A percentile compares a stretch with the other conserved stretches of the same genome.
Conservation (phyloP, 2,888 invertebrate species). For the Pollenia amentaria region DNA sequence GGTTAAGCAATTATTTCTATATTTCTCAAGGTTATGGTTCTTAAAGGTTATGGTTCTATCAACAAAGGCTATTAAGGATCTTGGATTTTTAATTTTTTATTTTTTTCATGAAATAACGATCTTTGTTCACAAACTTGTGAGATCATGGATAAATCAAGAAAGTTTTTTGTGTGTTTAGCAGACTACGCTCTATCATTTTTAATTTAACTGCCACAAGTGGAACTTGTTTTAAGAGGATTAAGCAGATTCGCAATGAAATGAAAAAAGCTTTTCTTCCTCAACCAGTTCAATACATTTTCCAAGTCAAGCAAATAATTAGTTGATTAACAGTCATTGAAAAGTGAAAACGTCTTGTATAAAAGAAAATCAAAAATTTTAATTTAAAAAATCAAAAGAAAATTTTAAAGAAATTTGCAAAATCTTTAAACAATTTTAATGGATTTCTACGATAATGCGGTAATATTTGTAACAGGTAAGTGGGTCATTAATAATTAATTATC, state of each 20-base stretch:
- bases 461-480: slow-evolving; percentile 81
- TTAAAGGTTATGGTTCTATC: no score
- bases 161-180: no score
- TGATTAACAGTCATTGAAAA: slow-evolving; percentile 68
- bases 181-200: background rate
- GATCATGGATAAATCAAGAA: no score
- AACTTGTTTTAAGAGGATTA: slow-evolving; percentile 58
- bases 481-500: background rate
- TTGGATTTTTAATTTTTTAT: no score
- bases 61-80: no score
- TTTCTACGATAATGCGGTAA: slow-evolving; percentile 79
- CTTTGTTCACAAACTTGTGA: no score
- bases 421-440: slow-evolving; percentile 65
- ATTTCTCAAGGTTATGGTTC: no score
- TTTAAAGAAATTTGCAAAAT: background rate
- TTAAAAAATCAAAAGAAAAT: background rate
- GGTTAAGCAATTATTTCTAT: no score
- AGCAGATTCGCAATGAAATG: background rate
- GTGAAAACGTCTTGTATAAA: slow-evolving; percentile 63
- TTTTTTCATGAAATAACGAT: no score
- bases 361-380: background rate
- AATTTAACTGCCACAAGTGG: slow-evolving; percentile 5
- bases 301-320: slow-evolving; percentile 45
- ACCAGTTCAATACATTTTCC: slow-evolving; percentile 31
- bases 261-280: slow-evolving; percentile 52